Evolutionary conservation across 1,140 invertebrate genomes (phyloP), one percentile per base, ranked within the genome.

Genomic region (Nephila pilipes): DNA sequence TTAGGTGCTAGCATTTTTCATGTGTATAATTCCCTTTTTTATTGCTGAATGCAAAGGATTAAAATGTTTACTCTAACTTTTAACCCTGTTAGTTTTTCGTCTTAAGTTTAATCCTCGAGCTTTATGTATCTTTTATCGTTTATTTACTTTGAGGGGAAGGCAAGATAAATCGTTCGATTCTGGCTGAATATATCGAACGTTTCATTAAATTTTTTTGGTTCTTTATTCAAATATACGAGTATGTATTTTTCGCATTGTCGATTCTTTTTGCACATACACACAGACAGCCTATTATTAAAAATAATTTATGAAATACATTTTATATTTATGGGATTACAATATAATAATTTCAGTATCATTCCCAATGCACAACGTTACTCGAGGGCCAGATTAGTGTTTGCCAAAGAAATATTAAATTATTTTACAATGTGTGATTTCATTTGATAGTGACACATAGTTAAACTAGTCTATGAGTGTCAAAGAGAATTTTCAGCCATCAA

Each of bases 71-170:
- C 36, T 63, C 22, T 89, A 38, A 89, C 36, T 65, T 89, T 89
- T 69, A 69, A 55, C 38, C 25, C 65, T 89, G 25, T 89, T 89
- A 55, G 85, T 87, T 87, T 87, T 65, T 79, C 63, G 36, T 54
- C 87, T 89, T 89, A 89, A 63, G 54, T 90, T 18, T 90, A 90
- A 90, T 90, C 88, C 75, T 25, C 16, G 80, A 25, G 63, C 60
- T 88, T 88, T 88, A 29, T 79, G 54, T 57, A 57, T 25, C 25
- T 36, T 79, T 29, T 80, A 79, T 90, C 63, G 25, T 65, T 88
- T 88, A 65, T 88, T 87, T 87, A 63, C 32, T 22, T 88, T 32
- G 46, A n/a, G 55, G 25, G n/a, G 55, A 58, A 29, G n/a, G 29
- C 32, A 20, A 18, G 63, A 65, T 65, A 65, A n/a, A 85, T 85